These are phyloP conservation scores for Apus apus DNA, from an alignment of 2,113 vertebrate genomes.

Conservation along the genomic window DNA sequence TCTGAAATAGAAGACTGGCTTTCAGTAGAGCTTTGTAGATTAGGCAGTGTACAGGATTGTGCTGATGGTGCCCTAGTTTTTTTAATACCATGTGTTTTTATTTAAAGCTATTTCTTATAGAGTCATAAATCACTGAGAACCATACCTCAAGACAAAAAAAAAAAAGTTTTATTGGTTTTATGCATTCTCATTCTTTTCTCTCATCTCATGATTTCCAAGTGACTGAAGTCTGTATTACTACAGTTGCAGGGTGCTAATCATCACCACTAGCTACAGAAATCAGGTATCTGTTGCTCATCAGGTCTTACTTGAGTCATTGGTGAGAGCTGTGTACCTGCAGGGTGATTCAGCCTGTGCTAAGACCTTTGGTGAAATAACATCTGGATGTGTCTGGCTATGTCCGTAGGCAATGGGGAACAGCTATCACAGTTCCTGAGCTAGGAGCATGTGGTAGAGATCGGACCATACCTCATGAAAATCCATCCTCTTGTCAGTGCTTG, in stretches of 20 bases:
- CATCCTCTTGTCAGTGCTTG: not conserved
- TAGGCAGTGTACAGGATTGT: not conserved
- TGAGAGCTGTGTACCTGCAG: not conserved
- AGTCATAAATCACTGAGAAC: not conserved
- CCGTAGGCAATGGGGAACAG: not conserved
- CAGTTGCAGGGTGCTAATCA: accelerated
- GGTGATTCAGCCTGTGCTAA: not conserved
- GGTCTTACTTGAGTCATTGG: not conserved
- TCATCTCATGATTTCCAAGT: not conserved
- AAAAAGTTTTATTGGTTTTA: not conserved
- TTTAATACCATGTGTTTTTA: too few species aligned
- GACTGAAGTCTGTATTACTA: not conserved
- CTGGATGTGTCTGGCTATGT: not conserved
- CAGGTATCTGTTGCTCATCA: not conserved
- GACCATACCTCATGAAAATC: accelerated
- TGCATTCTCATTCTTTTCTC: not conserved
- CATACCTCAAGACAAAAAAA: not conserved
- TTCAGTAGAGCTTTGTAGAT: not conserved
- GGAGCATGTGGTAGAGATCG: not conserved
- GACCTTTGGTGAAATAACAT: not conserved
- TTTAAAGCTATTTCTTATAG: not conserved
- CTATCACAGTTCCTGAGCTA: not conserved
- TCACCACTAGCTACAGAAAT: not conserved
- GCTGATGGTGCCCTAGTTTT: too few species aligned
- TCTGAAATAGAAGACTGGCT: not conserved